Base-by-base conservation (phyloP, 64 coral and sea anemone genomes). In the Pocillopora damicornis region DNA sequence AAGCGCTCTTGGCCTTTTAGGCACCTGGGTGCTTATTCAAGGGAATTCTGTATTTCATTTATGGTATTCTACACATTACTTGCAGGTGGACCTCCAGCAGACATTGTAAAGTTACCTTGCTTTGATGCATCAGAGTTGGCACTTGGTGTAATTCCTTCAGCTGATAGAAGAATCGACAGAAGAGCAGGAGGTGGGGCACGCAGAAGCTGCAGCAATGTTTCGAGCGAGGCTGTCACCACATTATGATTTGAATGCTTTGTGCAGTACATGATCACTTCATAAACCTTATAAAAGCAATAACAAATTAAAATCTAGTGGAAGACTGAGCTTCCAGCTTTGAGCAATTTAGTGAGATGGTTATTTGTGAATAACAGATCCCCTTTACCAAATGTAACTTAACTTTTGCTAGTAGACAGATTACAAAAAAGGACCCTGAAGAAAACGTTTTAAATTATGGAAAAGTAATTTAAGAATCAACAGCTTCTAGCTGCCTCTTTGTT, bases 171-270 rank as follows among this genome's bases (percentile, higher is more conserved):
- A 79, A 91, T 51, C 36, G 59, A 56, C 68, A 99, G 78, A 25
- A 99, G 83, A 58, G 90, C 68, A 18, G 84, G 80, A 20, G 97
- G 93, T 69, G 97, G 97, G 35, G 97, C 86, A 57, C 93, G 90
- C 58, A 99, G 81, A 35, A 99, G 87, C 60, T 95, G 93, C 45
- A 90, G 93, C 1, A 99, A 78, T 3, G 88, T 88, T 22, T 99
- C 97, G 16, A 99, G 61, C 13, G 90, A 85, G 56, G 93, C 88
- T 18, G 86, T 99, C 11, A 99, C 93, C 9, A 99, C 93, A 61
- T 99, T 99, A 73, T 99, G 97, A 81, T 99, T 91, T 30, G 88
- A 89, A 56, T 99, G 97, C 63, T 91, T 92, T 12, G 93, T 99
- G 26, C 93, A 99, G 45, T 88, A 87, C 97, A 99, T 99, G 17